Base-by-base conservation (phyloP, 1,140 invertebrate species). In the Brachionus asplanchnoidis region DNA sequence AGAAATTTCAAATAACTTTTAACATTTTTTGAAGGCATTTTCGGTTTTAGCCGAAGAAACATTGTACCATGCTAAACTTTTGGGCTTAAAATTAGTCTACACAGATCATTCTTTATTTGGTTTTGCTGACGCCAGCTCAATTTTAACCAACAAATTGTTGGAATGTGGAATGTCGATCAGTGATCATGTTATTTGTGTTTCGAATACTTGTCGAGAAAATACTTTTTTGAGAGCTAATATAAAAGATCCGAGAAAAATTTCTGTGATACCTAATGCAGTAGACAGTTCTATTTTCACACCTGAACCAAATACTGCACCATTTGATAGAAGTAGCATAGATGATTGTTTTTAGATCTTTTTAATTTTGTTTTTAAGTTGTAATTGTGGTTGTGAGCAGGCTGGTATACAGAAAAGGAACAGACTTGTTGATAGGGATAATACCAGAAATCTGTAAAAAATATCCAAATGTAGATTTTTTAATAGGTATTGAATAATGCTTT, bases 71-170 rank as follows among this genome's bases (percentile, higher is more conserved):
- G 97, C 94, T 7, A 93, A 94, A 87, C 91, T 97, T 79, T 92
- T 99, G 91, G 94, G 94, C 9, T 88, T 98, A 17, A 95, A 94
- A 92, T 95, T 95, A 44, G 95, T 99, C 44, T 99, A 99, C 88
- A 99, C 98, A 1, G 98, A 99, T 91, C 98, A 99, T 91, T 99
- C 97, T 60, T 90, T 99, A 56, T 99, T 99, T 92, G 98, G 98
- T 14, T 99, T 99, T 92, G 97, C 97, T 73, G 98, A 99, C 91
- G 93, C 94, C 40, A 98, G 96, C 86, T 97, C 97, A n/a, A 95
- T 99, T 50, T 91, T 99, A 44, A 99, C 97, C n/a, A 99, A 99
- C 88, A 97, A 97, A 90, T 82, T 91, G 12, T 91, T 99, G 28
- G 93, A 98, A 89, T 94, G 98, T 87, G 95, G 95, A 75, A 90